Percentiles rank a stretch among this genome's conserved stretches.
Conservation (phyloP, 1,140 invertebrate species). For the Macrosteles quadrilineatus region DNA sequence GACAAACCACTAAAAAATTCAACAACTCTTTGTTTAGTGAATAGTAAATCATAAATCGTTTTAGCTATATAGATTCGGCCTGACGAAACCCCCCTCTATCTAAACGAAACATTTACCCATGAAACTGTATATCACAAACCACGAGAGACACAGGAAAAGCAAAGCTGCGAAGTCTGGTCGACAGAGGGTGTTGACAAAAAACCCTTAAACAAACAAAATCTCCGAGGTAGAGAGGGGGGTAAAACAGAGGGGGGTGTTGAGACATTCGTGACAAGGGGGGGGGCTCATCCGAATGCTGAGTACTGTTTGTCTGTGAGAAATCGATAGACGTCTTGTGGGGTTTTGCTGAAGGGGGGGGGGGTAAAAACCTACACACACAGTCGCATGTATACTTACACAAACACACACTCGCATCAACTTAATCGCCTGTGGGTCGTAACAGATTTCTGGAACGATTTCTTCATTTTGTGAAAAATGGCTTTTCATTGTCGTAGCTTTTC, state of each 20-base stretch:
- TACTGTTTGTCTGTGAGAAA: conserved; percentile 13
- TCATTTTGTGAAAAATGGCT: background rate
- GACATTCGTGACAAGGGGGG: background rate
- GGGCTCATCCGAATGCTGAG: conserved; percentile 20
- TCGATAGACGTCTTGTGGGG: conserved; percentile 8
- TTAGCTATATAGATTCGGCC: no score
- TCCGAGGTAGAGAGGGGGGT: background rate
- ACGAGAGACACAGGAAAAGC: no score
- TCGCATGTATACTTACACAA: background rate
- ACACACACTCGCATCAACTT: background rate
- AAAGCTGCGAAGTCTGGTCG: background rate
- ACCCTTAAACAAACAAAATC: conserved; percentile 9
- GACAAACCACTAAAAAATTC: no score
- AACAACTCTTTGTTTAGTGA: no score
- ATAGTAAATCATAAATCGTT: no score
- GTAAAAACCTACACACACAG: no score
- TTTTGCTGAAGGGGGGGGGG: background rate
- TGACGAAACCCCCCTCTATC: no score
- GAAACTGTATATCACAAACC: no score
- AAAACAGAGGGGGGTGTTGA: background rate
- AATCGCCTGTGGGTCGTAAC: background rate
- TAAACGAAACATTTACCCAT: no score
- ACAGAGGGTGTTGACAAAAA: conserved; percentile 15
- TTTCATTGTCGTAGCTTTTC: background rate
- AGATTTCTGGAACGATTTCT: conserved; percentile 17